Percentiles rank a stretch among this genome's conserved stretches.
Evolutionary conservation across 2,113 vertebrate genomes (phyloP).

Genomic region (Microcebus murinus): DNA sequence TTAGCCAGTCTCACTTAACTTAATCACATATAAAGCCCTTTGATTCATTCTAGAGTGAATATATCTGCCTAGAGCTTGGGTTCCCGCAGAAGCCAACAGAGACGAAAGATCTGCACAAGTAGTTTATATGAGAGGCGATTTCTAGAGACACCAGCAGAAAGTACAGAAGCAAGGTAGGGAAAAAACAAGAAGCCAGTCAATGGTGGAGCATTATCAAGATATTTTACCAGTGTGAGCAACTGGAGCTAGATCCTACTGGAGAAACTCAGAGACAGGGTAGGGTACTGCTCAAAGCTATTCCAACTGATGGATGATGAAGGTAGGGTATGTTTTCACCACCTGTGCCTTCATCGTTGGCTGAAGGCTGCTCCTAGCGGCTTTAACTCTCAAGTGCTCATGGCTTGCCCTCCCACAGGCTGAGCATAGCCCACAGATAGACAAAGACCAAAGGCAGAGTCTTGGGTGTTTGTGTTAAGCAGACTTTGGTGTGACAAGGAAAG

Average conservation of each 20-base stretch:
- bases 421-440: background rate
- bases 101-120: background rate
- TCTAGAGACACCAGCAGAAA: background rate
- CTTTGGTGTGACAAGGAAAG: background rate
- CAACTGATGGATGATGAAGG: background rate
- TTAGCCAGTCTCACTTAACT: background rate
- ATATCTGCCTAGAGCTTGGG: background rate
- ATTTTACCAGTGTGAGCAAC: background rate
- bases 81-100: background rate
- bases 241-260: background rate
- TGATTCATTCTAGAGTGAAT: background rate
- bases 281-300: background rate
- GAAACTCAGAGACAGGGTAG: background rate
- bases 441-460: background rate
- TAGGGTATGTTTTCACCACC: fast-evolving
- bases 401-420: background rate
- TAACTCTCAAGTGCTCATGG: background rate
- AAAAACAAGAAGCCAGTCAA: background rate
- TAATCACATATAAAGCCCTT: background rate
- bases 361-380: background rate
- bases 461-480: background rate
- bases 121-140: background rate
- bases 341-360: background rate
- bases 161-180: background rate
- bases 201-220: background rate